These are phyloP conservation scores for Prosopocoilus inquinatus DNA, from an alignment of 2,888 invertebrate species.

Conservation along the genomic window DNA sequence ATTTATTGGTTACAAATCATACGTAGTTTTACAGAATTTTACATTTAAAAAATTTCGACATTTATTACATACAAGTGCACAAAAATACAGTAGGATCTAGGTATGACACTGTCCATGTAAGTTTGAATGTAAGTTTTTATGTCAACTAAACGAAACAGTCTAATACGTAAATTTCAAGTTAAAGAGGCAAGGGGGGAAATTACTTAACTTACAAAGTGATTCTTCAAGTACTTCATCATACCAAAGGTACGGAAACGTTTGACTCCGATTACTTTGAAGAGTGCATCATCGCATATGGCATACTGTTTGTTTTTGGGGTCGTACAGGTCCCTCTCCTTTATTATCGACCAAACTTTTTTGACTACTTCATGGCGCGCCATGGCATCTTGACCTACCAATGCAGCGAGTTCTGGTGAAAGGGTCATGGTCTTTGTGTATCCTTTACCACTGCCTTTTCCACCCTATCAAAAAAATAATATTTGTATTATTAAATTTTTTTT, in stretches of 20 bases:
- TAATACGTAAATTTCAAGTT: not conserved
- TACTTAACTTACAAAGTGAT: constrained; percentile 73
- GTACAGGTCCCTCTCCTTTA: constrained; percentile 83
- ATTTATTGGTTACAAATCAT: constrained; percentile 23
- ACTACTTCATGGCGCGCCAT: constrained; percentile 90
- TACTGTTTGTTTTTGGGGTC: constrained; percentile 95
- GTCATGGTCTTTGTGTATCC: constrained; percentile 85
- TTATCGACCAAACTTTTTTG: constrained; percentile 85
- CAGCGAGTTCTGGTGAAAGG: constrained; percentile 80
- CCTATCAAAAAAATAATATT: constrained; percentile 26
- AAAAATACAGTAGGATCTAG: constrained; percentile 12
- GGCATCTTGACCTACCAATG: constrained; percentile 77
- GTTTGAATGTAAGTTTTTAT: no score
- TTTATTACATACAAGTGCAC: constrained; percentile 20
- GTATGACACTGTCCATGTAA: no score
- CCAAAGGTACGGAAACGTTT: constrained; percentile 93
- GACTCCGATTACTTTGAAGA: constrained; percentile 85
- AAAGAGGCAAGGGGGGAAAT: not conserved
- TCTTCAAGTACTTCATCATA: constrained; percentile 95
- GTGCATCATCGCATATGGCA: constrained; percentile 89
- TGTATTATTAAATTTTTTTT: not conserved
- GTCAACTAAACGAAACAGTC: not conserved
- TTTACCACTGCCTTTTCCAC: constrained; percentile 52
- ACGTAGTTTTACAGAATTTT: constrained; percentile 15
- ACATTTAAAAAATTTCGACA: constrained; percentile 10